Conservation (phyloP, 2,113 vertebrate species). For the Xiphophorus couchianus region DNA sequence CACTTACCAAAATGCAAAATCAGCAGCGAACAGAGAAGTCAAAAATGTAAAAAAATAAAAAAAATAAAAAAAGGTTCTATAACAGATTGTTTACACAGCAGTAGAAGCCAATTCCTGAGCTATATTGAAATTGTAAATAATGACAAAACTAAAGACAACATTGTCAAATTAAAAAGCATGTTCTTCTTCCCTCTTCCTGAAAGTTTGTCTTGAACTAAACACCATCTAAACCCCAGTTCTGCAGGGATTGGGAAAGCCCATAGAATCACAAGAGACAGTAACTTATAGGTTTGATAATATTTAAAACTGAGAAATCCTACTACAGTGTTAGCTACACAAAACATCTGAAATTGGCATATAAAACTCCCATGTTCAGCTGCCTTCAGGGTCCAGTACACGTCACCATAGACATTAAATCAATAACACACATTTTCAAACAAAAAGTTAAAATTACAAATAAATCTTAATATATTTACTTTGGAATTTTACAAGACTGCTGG, state of each 20-base stretch:
- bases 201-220: no score
- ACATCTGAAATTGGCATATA: no score
- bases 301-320: background rate
- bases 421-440: no score
- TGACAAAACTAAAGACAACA: conserved; percentile 22
- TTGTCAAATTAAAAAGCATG: conserved; percentile 23
- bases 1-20: conserved; percentile 87
- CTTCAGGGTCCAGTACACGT: no score
- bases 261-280: background rate
- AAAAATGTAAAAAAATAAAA: conserved; percentile 81
- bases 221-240: background rate
- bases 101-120: conserved; percentile 23
- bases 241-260: background rate
- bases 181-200: no score
- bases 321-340: no score
- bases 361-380: no score
- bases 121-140: conserved; percentile 33
- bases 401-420: no score
- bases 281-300: background rate
- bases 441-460: no score
- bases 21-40: conserved; percentile 85
- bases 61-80: conserved; percentile 67
- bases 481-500: no score
- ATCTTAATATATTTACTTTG: no score
- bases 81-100: conserved; percentile 57